Evolutionary conservation across 2,113 vertebrate genomes (phyloP), one percentile per base, ranked within the genome.

Genomic region (Equus quagga): DNA sequence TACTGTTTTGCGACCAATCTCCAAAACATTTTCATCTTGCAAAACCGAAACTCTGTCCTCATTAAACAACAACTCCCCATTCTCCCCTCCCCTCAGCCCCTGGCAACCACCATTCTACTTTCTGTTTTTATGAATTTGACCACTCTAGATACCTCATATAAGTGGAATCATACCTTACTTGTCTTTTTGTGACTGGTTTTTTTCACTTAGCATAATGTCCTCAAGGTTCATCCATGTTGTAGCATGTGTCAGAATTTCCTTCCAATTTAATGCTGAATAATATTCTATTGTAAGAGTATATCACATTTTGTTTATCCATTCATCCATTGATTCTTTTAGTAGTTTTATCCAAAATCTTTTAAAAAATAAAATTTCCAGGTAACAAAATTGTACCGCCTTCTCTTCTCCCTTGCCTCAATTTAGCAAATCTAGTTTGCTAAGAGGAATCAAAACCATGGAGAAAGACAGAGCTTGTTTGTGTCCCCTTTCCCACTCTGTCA

Each of bases 261-360:
- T 72, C 10, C 1, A 92, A 41, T 87, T 73, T 36, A 69, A 83
- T 8, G 49, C 49, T 76, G 41, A 58, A 36, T 26, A 80, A 51
- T 72, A 80, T 67, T 26, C 18, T 23, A 49, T 31, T 41, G 0
- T 36, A 19, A 19, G 19, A 31, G 26, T 62, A 67, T 1, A 18
- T 6, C 26, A 78, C 8, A 44, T 26, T 80, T 80, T 87, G 26
- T 64, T 41, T 84, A 79, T n/a, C 12, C 14, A 84, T 62, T 83
- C 28, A 49, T 13, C 33, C 23, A 89, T 49, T 31, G 18, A 24
- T 75, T 60, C 26, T 96, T 23, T 88, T 62, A 44, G 46, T 62
- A 83, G n/a, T 33, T 82, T 86, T 79, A 94, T 8, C 28, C 46
- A 94, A 93, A 91, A 85, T 51, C 33, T 82, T 67, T 92, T 73